These are phyloP conservation scores for Marmota monax DNA, from an alignment of 2,113 vertebrate species.

Conservation along the genomic window DNA sequence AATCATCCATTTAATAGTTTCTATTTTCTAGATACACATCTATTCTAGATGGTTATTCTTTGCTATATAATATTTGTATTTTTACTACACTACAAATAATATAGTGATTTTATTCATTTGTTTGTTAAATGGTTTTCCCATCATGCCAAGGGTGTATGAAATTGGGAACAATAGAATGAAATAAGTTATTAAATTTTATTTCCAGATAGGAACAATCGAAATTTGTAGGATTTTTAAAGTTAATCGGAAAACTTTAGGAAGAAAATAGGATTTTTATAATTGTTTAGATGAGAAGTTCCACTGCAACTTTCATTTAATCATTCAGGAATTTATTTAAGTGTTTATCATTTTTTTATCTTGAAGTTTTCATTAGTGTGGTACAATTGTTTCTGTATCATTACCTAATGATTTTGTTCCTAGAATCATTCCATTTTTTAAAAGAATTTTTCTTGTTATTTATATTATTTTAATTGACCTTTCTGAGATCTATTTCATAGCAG, in stretches of 20 bases:
- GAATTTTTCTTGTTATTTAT: background rate
- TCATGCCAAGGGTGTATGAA: background rate
- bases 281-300: background rate
- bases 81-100: background rate
- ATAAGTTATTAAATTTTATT: conserved; percentile 47
- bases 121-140: conserved; percentile 6
- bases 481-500: background rate
- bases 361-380: background rate
- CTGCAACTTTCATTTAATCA: background rate
- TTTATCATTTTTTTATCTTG: background rate
- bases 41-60: background rate
- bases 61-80: background rate
- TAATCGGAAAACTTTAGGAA: background rate
- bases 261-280: background rate
- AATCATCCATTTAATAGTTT: conserved; percentile 5
- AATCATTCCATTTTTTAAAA: conserved; percentile 11
- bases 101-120: background rate
- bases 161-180: background rate
- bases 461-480: background rate
- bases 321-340: conserved; percentile 33
- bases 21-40: background rate
- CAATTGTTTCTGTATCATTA: background rate
- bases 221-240: background rate
- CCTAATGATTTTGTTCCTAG: background rate
- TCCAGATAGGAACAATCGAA: background rate